A percentile compares a stretch with the other conserved stretches of the same genome.
Conservation (phyloP, 2,888 invertebrate species). For the Notocelia uddmanniana region DNA sequence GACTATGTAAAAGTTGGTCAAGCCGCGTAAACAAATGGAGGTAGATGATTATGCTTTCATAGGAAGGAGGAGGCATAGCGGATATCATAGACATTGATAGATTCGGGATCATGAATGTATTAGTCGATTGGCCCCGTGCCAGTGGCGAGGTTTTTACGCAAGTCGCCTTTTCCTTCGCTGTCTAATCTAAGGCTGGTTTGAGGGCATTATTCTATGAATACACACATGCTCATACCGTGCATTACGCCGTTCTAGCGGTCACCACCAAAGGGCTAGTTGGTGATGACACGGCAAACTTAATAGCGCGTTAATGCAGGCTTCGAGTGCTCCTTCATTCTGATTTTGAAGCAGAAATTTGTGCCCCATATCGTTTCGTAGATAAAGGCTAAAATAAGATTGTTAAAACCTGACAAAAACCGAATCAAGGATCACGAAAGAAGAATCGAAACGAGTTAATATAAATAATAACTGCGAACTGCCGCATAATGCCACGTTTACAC, state of each 20-base stretch:
- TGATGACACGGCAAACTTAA: background rate
- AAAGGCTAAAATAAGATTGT: constrained; percentile 1
- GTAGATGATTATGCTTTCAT: constrained; percentile 49
- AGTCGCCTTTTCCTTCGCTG: constrained; percentile 39
- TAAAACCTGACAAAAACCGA: constrained; percentile 25
- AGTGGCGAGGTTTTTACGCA: constrained; percentile 47
- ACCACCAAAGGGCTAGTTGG: constrained; percentile 12
- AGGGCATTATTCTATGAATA: constrained; percentile 31
- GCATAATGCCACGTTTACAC: background rate
- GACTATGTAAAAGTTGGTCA: constrained; percentile 38
- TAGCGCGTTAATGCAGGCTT: constrained; percentile 28
- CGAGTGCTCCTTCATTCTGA: constrained; percentile 35
- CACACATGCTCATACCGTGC: constrained; percentile 41
- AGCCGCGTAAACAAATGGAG: constrained; percentile 49
- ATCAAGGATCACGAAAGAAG: constrained; percentile 37
- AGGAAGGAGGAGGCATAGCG: constrained; percentile 48
- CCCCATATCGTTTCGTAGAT: background rate
- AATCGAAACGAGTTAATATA: constrained; percentile 8
- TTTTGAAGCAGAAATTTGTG: constrained; percentile 16
- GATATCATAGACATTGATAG: constrained; percentile 63
- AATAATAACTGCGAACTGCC: background rate
- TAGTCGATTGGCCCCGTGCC: constrained; percentile 59
- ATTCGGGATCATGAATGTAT: constrained; percentile 58
- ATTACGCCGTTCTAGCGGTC: constrained; percentile 22
- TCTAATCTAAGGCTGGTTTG: constrained; percentile 36